Base-by-base conservation (phyloP, 37 sponge, comb jelly and placozoan genomes). In the Ephydatia muelleri region DNA sequence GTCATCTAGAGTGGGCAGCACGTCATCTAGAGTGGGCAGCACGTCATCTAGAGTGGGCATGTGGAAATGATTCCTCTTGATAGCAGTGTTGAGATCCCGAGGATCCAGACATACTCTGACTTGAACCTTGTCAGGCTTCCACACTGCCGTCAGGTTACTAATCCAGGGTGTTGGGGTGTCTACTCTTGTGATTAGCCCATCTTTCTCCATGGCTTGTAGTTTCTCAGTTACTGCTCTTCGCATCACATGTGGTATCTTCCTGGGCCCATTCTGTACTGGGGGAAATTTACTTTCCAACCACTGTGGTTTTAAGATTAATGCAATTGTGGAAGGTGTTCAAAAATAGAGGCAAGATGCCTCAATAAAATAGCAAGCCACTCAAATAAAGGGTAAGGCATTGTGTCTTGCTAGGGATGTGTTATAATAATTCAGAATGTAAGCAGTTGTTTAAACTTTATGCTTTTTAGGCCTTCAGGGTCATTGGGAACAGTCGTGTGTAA, bases 71-170 rank as follows among this genome's bases (percentile, higher is more conserved):
- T 73, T 39, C 32, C 85, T 68, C 67, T 83, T 31, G 35, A 89
- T 78, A n/a, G 90, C 80, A 72, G 34, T n/a, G 75, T 89, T 83
- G 48, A 89, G 89, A n/a, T 84, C 80, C 43, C 68, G 32, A 27
- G 85, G 90, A 71, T 89, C 85, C 23, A 84, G 8, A 49, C 90
- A 84, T 34, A 89, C 65, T 49, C 90, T 34, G 30, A 89, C 74
- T 36, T 82, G 34, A 23, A 76, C 84, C 47, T 85, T 80, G 26
- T 35, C 38, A 38, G 76, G 73, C 67, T 79, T 89, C 65, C 47
- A 21, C 30, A 68, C 69, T 27, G 79, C 80, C 25, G 70, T 72
- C 74, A 89, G 80, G 29, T 67, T 43, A 57, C 67, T 69, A 4
- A 84, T 67, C 90, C 90, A 89, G 1, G 78, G 80, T 33, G 90